Evolutionary conservation across 2,888 invertebrate species (phyloP), one percentile per base, ranked within the genome.

Genomic region (Temnothorax rugatulus): DNA sequence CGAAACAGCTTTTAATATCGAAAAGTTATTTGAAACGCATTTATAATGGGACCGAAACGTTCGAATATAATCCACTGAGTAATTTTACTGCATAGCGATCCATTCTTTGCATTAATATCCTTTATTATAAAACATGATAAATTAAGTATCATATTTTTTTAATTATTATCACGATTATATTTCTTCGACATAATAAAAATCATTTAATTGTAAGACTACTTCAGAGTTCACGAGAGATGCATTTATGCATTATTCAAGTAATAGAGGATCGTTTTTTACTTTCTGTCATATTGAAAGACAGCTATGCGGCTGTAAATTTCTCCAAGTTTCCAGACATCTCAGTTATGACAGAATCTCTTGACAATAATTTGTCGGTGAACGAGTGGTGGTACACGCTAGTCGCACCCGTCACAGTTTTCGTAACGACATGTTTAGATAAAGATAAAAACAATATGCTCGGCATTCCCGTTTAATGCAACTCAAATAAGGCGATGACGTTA

Each of bases 401-500:
- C 21, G 59, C 47, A 38, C 18, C 57, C 34, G 73, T 81, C 59
- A 61, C 38, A 3, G 34, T 61, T 59, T 64, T 81, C 47, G 38
- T 47, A 73, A 81, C 47, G 73, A 81, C 59, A 25, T 81, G 73
- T 81, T 81, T 81, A 73, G 59, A 81, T 61, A 73, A 73, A 59
- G 79, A 81, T 81, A 81, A 81, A 81, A 81, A 54, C 41, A 59
- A 81, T 73, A 73, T 25, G 21, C 59, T 44, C 38, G 38, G 59
- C 59, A 73, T 81, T 81, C 73, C 47, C 73, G 73, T 73, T 81
- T 81, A 73, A 79, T 79, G 71, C 79, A 71, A 73, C 21, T 47
- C 73, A 81, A 81, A 81, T 73, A 73, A 81, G 13, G 47, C 59
- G 71, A 59, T 61, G 59, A 61, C 73, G 73, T 73, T 71, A 34